Evolutionary conservation across 2,888 invertebrate species (phyloP), one percentile per base, ranked within the genome.

Genomic region (Stenoptilia bipunctidactyla): DNA sequence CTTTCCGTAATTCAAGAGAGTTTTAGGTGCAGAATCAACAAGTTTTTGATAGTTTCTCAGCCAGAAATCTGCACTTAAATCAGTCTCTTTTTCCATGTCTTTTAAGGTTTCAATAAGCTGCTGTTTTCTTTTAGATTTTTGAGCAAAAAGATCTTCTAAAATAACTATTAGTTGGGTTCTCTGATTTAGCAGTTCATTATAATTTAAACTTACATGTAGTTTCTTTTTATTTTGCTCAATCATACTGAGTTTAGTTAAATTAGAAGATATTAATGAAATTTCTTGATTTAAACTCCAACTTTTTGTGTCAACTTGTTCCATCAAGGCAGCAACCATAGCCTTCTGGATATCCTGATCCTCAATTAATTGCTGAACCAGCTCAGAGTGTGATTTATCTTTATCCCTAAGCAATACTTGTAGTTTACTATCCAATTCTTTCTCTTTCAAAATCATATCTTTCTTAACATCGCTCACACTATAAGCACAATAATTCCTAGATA

Each of bases 41-140:
- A 96, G 71, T 49, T 89, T 87, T 66, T 96, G 95, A 66, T 94
- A 96, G 66, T 94, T 94, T 56, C 87, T 85, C 47, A 92, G 70
- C 92, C 92, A 92, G 64, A 90, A 92, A 57, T 89, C 88, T 51
- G 85, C 73, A 1, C 77, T 67, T 38, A 64, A 72, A 48, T 76
- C 73, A 43, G 72, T 80, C 49, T 84, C 76, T 49, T 50, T 76
- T 67, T 95, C 94, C 85, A 94, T 90, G 57, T 89, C 89, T 53
- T 87, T 85, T 55, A 93, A 72, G 0, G 90, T 90, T 12, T 88
- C 85, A 42, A 91, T 67, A 37, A 92, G 72, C 58, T 92, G 88
- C 43, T 85, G 70, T 49, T 89, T 85, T 49, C 92, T 82, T 48
- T 86, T 85, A 51, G 85, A 87, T 65, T 91, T 89, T 65, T 92